These are phyloP conservation scores for Brachyhypopomus gauderio DNA, from an alignment of 2,113 vertebrate species.

Conservation along the genomic window DNA sequence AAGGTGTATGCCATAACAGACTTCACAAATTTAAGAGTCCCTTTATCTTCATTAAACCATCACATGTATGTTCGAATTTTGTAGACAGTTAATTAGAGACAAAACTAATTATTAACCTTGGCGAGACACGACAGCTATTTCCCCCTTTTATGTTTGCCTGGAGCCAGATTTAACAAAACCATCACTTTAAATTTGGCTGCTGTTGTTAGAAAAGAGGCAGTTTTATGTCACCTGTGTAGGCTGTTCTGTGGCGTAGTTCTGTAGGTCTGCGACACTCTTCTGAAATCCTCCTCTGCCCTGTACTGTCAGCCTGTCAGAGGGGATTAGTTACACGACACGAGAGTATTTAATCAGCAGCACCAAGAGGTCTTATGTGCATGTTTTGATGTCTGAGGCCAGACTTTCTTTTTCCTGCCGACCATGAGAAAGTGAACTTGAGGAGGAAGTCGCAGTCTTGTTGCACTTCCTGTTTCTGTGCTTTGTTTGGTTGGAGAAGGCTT, in stretches of 20 bases:
- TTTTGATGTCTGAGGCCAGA: conserved; percentile 15
- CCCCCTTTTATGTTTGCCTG: conserved; percentile 40
- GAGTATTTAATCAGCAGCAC: neutral
- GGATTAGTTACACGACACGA: too few species aligned
- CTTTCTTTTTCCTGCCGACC: conserved; percentile 33
- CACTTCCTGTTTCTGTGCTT: conserved; percentile 40
- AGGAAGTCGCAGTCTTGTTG: conserved; percentile 40
- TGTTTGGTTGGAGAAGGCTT: conserved; percentile 46
- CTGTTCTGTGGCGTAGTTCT: too few species aligned
- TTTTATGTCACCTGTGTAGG: neutral
- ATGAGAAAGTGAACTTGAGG: conserved; percentile 42
- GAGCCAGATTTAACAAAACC: conserved; percentile 35
- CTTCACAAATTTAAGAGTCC: neutral
- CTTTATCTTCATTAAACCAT: neutral
- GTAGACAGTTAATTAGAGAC: conserved; percentile 66
- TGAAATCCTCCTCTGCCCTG: neutral
- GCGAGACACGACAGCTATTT: conserved; percentile 58
- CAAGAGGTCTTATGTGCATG: neutral
- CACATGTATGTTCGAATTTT: conserved; percentile 26
- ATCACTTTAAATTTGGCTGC: conserved; percentile 23
- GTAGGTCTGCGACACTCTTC: neutral
- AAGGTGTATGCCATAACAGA: neutral
- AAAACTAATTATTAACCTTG: conserved; percentile 68
- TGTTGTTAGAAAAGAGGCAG: neutral
- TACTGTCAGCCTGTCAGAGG: neutral